These are phyloP conservation scores for Tetramorium simillimum DNA, from an alignment of 1,140 invertebrate genomes.

Conservation along the genomic window DNA sequence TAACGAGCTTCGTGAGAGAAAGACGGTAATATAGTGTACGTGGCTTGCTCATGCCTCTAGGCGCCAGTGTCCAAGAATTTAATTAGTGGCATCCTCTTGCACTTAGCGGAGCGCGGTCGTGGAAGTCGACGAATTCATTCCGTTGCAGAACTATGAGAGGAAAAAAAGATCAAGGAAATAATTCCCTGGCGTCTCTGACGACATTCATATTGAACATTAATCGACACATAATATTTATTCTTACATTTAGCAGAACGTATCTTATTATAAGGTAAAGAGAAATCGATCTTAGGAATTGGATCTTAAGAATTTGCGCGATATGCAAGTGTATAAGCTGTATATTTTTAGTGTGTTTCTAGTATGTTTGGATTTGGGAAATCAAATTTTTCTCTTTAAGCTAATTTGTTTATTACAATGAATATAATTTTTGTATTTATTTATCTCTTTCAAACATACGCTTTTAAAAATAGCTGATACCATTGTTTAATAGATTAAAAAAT, in stretches of 20 bases:
- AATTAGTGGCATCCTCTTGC: conserved; percentile 69
- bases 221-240: background rate
- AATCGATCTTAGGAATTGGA: background rate
- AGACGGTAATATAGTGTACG: background rate
- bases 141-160: background rate
- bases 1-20: conserved; percentile 67
- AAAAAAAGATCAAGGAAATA: conserved; percentile 20
- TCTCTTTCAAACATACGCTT: background rate
- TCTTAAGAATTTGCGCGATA: background rate
- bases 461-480: background rate
- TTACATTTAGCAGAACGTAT: background rate
- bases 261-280: background rate
- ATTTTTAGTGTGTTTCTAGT: background rate
- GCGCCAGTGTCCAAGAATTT: conserved; percentile 71
- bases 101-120: conserved; percentile 44
- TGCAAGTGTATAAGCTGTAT: background rate
- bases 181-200: background rate
- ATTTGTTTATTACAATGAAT: background rate
- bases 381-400: background rate
- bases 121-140: conserved; percentile 53
- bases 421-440: background rate
- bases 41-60: conserved; percentile 55
- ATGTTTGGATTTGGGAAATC: background rate
- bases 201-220: background rate
- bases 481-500: background rate